Conservation (phyloP, 2,113 vertebrate species). For the Heloderma charlesbogerti region DNA sequence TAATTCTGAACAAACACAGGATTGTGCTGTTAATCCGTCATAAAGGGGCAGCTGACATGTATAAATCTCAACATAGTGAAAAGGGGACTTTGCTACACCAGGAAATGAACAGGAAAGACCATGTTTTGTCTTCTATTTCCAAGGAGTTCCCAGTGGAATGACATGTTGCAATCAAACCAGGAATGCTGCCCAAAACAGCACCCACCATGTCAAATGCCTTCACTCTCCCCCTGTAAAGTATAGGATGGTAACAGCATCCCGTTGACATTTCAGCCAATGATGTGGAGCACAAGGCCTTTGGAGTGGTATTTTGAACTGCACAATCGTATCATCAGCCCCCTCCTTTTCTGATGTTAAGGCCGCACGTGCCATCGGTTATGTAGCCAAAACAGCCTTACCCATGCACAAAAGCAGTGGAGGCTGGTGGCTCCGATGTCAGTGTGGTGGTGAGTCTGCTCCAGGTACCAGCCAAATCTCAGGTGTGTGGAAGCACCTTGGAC, state of each 20-base stretch:
- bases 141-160: background rate
- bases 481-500: too few species aligned
- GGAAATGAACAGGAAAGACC: background rate
- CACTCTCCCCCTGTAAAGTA: too few species aligned
- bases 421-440: too few species aligned
- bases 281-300: background rate
- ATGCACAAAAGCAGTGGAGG: too few species aligned
- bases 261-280: background rate
- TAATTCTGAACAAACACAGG: too few species aligned
- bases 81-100: background rate
- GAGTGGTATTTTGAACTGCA: background rate
- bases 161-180: background rate
- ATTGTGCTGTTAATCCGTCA: background rate
- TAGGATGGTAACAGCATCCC: background rate
- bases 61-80: background rate
- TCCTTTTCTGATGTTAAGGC: too few species aligned
- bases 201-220: background rate
- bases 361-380: too few species aligned
- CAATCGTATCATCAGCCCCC: background rate
- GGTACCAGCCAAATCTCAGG: too few species aligned
- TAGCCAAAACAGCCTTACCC: too few species aligned
- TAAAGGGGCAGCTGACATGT: background rate
- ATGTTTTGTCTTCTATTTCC: background rate
- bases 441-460: too few species aligned
- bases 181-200: background rate